A percentile compares a stretch with the other conserved stretches of the same genome.
Conservation (phyloP, 2,888 invertebrate genomes). For the Pinctada fucata region DNA sequence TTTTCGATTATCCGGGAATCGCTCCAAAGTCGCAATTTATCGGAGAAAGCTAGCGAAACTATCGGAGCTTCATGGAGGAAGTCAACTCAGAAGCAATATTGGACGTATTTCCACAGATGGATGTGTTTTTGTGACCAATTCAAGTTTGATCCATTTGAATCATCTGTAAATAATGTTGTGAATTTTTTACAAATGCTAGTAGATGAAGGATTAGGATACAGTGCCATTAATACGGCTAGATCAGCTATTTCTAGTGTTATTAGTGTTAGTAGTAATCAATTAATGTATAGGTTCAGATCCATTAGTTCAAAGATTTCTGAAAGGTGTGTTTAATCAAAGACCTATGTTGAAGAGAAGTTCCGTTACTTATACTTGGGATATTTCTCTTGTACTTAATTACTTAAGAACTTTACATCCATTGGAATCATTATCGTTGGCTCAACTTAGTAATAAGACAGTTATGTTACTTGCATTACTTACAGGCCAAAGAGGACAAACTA, state of each 20-base stretch:
- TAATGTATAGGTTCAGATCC: neutral
- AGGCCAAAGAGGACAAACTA: constrained; percentile 14
- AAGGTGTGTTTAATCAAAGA: constrained; percentile 31
- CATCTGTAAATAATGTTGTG: neutral
- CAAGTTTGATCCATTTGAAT: constrained; percentile 8
- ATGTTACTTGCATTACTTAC: constrained; percentile 11
- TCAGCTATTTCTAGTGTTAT: constrained; percentile 6
- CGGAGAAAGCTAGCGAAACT: neutral
- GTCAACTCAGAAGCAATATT: constrained; percentile 14
- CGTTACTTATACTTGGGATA: neutral
- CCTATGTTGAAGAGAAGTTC: neutral
- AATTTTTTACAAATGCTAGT: neutral
- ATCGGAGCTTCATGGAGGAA: neutral
- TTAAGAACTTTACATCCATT: neutral
- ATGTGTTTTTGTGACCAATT: constrained; percentile 2
- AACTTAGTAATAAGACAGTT: neutral
- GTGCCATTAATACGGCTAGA: constrained; percentile 1
- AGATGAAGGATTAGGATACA: constrained; percentile 2
- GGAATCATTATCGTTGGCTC: neutral
- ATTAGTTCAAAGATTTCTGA: constrained; percentile 17
- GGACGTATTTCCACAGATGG: constrained; percentile 15
- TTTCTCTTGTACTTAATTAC: constrained; percentile 5
- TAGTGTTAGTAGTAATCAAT: neutral
- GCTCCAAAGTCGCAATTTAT: neutral
- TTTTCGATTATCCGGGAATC: neutral